phyloP scores from a whole-genome alignment of 2,888 invertebrate species.

The Epistrophella euchroma region DNA sequence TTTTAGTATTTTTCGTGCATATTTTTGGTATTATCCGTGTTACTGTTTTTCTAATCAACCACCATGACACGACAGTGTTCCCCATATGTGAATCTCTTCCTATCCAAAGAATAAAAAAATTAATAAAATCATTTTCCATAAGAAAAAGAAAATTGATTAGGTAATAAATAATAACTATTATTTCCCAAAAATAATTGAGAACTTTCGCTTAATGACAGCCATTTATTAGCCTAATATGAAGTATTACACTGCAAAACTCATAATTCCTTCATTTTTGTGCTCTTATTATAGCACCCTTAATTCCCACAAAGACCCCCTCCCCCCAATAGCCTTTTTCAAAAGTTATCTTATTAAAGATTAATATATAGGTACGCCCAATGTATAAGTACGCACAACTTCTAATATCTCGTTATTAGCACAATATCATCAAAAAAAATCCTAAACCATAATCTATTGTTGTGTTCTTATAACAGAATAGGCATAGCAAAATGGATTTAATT shows the following conservation, averaged over 20 bases:
- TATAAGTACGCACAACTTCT: conserved; percentile 8
- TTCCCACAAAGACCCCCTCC: neutral
- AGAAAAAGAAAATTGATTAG: neutral
- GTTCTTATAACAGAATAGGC: conserved; percentile 26
- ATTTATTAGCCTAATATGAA: conserved; percentile 25
- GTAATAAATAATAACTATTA: neutral
- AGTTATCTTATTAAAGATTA: conserved; percentile 34
- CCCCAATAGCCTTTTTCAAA: neutral
- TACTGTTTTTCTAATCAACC: too few species aligned
- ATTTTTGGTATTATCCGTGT: too few species aligned
- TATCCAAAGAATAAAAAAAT: neutral
- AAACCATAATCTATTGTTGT: conserved; percentile 34
- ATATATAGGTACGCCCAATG: neutral
- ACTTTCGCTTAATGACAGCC: conserved; percentile 19
- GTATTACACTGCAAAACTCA: conserved; percentile 21
- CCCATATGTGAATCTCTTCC: neutral
- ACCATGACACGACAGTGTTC: too few species aligned
- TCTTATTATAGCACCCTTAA: conserved; percentile 1
- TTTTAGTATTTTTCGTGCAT: too few species aligned
- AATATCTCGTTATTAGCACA: conserved; percentile 30
- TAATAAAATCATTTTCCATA: neutral
- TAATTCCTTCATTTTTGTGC: conserved; percentile 16
- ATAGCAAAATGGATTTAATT: conserved; percentile 63
- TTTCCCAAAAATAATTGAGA: conserved; percentile 7
- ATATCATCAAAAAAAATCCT: conserved; percentile 23